Conservation (phyloP, 2,113 vertebrate species). For the Heloderma charlesbogerti region DNA sequence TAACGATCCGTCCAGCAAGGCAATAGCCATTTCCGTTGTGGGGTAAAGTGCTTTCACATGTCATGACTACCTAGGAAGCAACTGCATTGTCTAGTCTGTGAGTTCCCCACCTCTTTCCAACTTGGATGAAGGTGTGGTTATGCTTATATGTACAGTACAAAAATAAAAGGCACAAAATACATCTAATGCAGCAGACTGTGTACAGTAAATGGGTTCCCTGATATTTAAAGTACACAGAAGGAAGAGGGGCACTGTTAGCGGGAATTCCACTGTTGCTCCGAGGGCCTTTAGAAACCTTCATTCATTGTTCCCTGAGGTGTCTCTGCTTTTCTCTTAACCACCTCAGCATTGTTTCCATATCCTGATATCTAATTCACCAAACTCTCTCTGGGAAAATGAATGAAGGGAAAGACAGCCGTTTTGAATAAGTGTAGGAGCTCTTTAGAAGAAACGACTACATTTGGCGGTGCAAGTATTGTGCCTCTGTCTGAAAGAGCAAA, state of each 20-base stretch:
- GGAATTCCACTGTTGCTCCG: slow-evolving; percentile 1
- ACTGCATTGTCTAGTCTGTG: slow-evolving; percentile 29
- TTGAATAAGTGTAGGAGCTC: not conserved
- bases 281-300: slow-evolving; percentile 29
- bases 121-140: slow-evolving; percentile 56
- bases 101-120: slow-evolving; percentile 40
- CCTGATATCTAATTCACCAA: not conserved
- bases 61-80: slow-evolving; percentile 44
- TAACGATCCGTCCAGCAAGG: not conserved
- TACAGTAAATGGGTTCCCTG: slow-evolving; percentile 64
- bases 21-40: not conserved
- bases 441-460: slow-evolving; percentile 22
- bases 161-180: slow-evolving; percentile 78
- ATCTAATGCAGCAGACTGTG: slow-evolving; percentile 73
- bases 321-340: slow-evolving; percentile 40
- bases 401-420: not conserved
- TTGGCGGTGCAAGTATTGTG: slow-evolving; percentile 1
- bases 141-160: slow-evolving; percentile 73
- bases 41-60: slow-evolving; percentile 70
- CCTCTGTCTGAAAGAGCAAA: slow-evolving; percentile 59
- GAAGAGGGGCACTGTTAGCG: slow-evolving; percentile 36
- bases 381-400: slow-evolving; percentile 21
- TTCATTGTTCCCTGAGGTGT: slow-evolving; percentile 50
- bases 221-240: slow-evolving; percentile 58
- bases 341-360: slow-evolving; percentile 29